These are phyloP conservation scores for pig (Sus scrofa) DNA, from an alignment of 2,113 vertebrate species.

Conservation along the genomic window T2T-Sscrofa CM000818.6:90605501-90606000, in stretches of 20 bases:
- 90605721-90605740: not conserved
- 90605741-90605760: not conserved
- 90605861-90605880: not conserved
- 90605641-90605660: not conserved
- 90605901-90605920: not conserved
- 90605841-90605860: not conserved
- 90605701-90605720: not conserved
- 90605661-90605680: not conserved
- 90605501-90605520: not conserved
- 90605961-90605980: not conserved
- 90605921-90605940: not conserved
- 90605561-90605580: not conserved
- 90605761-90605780: not conserved
- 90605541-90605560: not conserved
- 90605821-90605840: not conserved
- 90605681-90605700: not conserved
- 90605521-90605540: not conserved
- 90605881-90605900: not conserved
- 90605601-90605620: not conserved
- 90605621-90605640: not conserved
- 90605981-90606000: not conserved
- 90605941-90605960: not conserved
- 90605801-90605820: not conserved
- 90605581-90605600: not conserved
- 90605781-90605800: not conserved